Percentiles rank a stretch among this genome's conserved stretches.
Evolutionary conservation across 2,888 invertebrate genomes (phyloP).

Genomic region (Linyphia triangularis): DNA sequence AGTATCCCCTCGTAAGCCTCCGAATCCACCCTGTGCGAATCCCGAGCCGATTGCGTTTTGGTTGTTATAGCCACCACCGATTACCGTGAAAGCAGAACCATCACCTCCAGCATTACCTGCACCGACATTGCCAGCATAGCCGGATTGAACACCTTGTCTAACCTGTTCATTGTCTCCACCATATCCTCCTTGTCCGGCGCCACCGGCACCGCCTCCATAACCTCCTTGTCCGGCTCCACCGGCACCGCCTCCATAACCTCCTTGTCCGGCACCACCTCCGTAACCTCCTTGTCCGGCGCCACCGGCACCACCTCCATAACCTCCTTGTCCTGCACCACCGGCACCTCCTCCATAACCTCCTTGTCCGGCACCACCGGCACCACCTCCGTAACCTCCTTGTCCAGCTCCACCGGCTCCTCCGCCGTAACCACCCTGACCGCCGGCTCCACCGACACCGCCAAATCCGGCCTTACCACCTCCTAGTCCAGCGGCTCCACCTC

Average conservation of each 20-base stretch:
- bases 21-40: slow-evolving; percentile 47
- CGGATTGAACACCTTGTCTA: slow-evolving; percentile 51
- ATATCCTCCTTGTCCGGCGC: slow-evolving; percentile 33
- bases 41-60: slow-evolving; percentile 46
- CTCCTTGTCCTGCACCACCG: slow-evolving; percentile 55
- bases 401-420: slow-evolving; percentile 86
- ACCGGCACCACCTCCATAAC: slow-evolving; percentile 16
- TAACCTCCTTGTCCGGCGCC: slow-evolving; percentile 37
- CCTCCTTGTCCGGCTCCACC: slow-evolving; percentile 48
- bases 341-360: slow-evolving; percentile 56
- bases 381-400: slow-evolving; percentile 80
- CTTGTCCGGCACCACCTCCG: slow-evolving; percentile 23
- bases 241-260: slow-evolving; percentile 6
- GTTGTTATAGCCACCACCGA: slow-evolving; percentile 56
- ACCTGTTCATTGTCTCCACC: slow-evolving; percentile 52
- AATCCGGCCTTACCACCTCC: slow-evolving; percentile 81
- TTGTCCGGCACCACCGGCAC: slow-evolving; percentile 39
- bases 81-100: slow-evolving; percentile 58
- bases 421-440: slow-evolving; percentile 85
- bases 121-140: slow-evolving; percentile 56
- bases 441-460: slow-evolving; percentile 78
- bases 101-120: slow-evolving; percentile 62
- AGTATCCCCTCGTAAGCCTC: slow-evolving; percentile 53
- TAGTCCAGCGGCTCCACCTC: slow-evolving; percentile 78
- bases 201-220: slow-evolving; percentile 8